A percentile compares a stretch with the other conserved stretches of the same genome.
Conservation (phyloP, 2,888 invertebrate species). For the Papilio gigon region DNA sequence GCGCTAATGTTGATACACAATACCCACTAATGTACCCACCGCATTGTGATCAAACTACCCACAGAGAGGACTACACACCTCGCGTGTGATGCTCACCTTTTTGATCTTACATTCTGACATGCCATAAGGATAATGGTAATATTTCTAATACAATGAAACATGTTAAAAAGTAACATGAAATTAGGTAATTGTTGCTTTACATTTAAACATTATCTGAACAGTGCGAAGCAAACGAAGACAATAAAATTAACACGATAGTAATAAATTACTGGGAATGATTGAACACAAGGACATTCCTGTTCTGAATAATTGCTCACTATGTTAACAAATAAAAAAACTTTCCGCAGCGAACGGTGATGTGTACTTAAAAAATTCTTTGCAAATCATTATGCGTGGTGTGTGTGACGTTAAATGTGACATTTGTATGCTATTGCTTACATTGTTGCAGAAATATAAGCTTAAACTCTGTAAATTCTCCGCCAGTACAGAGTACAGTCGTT, state of each 20-base stretch:
- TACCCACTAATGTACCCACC: constrained; percentile 57
- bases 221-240: neutral
- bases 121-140: neutral
- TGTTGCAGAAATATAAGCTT: constrained; percentile 34
- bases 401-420: neutral
- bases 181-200: neutral
- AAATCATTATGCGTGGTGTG: neutral
- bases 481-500: constrained; percentile 10
- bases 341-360: neutral
- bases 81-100: constrained; percentile 14
- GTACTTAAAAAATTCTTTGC: constrained; percentile 17
- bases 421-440: constrained; percentile 21
- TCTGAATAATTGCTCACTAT: neutral
- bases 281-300: constrained; percentile 3
- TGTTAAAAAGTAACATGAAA: neutral
- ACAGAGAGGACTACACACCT: constrained; percentile 45
- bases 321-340: constrained; percentile 9
- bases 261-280: neutral
- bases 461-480: neutral
- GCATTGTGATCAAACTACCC: constrained; percentile 45
- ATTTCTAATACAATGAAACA: neutral
- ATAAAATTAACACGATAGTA: constrained; percentile 13
- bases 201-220: neutral
- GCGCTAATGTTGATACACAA: constrained; percentile 58
- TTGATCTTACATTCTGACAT: constrained; percentile 9